These are phyloP conservation scores for Pseudoatta argentina DNA, from an alignment of 1,140 invertebrate species.

Conservation along the genomic window DNA sequence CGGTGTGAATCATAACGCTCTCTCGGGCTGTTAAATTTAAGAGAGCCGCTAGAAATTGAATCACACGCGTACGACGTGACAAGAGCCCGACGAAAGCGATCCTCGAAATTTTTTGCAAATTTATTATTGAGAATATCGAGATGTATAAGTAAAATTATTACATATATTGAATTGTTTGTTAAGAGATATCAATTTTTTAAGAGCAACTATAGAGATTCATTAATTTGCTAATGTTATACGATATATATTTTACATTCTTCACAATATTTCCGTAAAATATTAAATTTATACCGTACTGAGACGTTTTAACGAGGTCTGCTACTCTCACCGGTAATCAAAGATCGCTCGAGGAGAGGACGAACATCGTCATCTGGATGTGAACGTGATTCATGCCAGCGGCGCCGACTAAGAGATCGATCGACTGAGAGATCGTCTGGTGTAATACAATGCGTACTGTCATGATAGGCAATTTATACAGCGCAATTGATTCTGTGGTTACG, in stretches of 20 bases:
- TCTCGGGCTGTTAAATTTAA: conserved; percentile 25
- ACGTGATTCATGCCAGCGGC: conserved; percentile 44
- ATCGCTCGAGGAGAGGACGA: not conserved
- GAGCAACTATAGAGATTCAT: not conserved
- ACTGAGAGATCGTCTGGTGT: conserved; percentile 28
- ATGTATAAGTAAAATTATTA: too few species aligned
- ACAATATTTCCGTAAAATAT: not conserved
- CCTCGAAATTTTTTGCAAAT: not conserved
- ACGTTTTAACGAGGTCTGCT: not conserved
- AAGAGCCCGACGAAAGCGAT: not conserved
- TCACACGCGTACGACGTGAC: not conserved
- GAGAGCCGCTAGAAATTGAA: conserved; percentile 48
- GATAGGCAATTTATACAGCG: conserved; percentile 7
- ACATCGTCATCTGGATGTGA: conserved; percentile 20
- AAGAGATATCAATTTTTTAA: not conserved
- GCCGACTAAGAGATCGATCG: conserved; percentile 42
- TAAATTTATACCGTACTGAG: not conserved
- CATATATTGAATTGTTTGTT: too few species aligned
- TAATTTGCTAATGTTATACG: not conserved
- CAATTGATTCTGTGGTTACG: conserved; percentile 15
- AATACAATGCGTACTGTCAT: conserved; percentile 33
- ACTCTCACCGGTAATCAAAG: not conserved
- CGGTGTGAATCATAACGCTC: conserved; percentile 52
- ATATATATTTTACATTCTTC: not conserved
- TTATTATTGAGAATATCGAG: not conserved